Evolutionary conservation across 2,113 vertebrate genomes (phyloP).

Genomic region (Chaenogobius annularis): DNA sequence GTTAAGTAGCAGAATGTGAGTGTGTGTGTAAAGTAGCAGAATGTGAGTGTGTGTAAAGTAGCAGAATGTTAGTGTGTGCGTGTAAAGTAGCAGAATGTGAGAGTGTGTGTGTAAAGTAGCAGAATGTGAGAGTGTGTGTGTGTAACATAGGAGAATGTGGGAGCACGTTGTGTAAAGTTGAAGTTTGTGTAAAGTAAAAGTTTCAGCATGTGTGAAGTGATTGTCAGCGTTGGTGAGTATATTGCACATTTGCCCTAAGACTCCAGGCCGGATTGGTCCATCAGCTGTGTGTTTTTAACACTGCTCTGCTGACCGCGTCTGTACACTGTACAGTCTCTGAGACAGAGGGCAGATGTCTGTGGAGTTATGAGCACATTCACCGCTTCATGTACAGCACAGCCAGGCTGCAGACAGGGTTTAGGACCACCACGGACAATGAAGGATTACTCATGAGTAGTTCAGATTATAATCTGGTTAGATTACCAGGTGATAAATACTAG

Average conservation of each 20-base stretch:
- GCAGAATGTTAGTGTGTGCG: background rate
- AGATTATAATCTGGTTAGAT: background rate
- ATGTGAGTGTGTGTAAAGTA: background rate
- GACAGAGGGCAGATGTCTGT: constrained; percentile 69
- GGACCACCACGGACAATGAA: background rate
- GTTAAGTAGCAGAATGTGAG: background rate
- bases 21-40: background rate
- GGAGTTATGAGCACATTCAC: background rate
- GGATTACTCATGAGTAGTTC: background rate
- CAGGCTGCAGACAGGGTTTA: background rate
- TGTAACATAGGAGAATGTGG: background rate
- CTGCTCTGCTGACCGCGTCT: background rate
- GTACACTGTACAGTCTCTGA: constrained; percentile 12
- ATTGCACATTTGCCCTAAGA: constrained; percentile 83
- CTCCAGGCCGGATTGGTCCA: constrained; percentile 79
- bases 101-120: background rate
- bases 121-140: background rate
- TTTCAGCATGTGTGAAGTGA: constrained; percentile 64
- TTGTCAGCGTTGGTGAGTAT: constrained; percentile 81
- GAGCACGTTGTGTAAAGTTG: background rate
- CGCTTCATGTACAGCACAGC: background rate
- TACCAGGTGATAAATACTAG: background rate
- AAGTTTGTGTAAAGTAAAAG: background rate
- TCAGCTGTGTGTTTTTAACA: constrained; percentile 50
- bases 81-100: background rate